Percentiles rank a stretch among this genome's conserved stretches.
These are phyloP conservation scores for Xerus rutilus DNA, from an alignment of 2,797 vertebrate genomes.

Conservation along the genomic window DNA sequence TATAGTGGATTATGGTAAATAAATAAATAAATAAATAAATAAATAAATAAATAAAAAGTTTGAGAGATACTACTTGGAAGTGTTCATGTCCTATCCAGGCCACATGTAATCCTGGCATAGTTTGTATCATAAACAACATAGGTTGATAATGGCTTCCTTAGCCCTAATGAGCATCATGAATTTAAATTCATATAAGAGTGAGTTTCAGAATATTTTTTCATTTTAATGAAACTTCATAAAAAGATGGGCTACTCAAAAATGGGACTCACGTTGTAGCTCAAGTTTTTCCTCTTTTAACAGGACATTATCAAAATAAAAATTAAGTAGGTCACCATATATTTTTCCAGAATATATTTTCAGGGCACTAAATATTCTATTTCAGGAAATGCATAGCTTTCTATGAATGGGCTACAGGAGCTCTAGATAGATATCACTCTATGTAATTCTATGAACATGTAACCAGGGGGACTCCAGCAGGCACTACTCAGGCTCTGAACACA, in stretches of 20 bases:
- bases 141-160: neutral
- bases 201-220: neutral
- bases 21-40: neutral
- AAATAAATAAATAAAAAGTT: too few relatives aligned
- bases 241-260: neutral
- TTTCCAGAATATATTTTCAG: conserved; percentile 34
- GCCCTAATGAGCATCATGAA: neutral
- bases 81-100: neutral
- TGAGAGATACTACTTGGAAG: neutral
- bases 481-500: neutral
- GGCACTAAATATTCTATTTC: neutral
- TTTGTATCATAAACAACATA: neutral
- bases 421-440: neutral
- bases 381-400: neutral
- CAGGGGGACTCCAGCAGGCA: neutral
- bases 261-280: neutral
- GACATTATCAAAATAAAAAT: neutral
- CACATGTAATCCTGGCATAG: neutral
- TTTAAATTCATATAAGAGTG: neutral
- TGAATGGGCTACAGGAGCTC: neutral
- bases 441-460: neutral
- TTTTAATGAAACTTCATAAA: neutral
- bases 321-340: neutral
- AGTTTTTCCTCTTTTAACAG: neutral
- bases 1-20: neutral